A percentile compares a stretch with the other conserved stretches of the same genome.
Evolutionary conservation across 2,113 vertebrate species (phyloP).

Genomic region (Grantiella picta): DNA sequence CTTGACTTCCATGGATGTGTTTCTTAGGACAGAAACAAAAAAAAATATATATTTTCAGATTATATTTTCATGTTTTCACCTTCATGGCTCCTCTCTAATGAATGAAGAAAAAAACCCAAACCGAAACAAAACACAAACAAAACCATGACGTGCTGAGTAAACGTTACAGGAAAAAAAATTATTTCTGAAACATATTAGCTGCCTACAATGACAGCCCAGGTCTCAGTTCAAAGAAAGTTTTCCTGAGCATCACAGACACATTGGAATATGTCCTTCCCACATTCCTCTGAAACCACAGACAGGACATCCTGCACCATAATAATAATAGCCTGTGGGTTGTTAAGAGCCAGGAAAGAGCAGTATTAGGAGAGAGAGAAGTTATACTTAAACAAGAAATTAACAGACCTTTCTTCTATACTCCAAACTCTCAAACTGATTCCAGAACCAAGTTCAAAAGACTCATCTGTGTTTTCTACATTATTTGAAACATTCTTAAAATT

Average conservation of each 20-base stretch:
- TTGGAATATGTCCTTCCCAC: not conserved
- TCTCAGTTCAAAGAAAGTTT: conserved; percentile 4
- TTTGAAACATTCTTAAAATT: not conserved
- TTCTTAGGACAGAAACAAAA: not conserved
- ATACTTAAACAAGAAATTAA: not conserved
- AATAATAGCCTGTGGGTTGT: not conserved
- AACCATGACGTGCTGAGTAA: not conserved
- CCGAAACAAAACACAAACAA: not conserved
- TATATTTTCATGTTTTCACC: not conserved
- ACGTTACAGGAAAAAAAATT: not conserved
- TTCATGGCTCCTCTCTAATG: not conserved
- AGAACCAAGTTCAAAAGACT: not conserved
- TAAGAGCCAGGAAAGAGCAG: not conserved
- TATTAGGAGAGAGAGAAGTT: not conserved
- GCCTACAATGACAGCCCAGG: not conserved
- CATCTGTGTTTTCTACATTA: not conserved
- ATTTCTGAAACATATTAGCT: not conserved
- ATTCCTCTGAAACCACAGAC: conserved; percentile 10
- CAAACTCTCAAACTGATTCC: not conserved
- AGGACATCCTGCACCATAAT: not conserved
- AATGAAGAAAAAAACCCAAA: not conserved
- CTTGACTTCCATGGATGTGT: not conserved
- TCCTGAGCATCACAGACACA: not conserved
- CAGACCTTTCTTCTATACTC: not conserved
- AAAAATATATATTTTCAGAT: not conserved